Evolutionary conservation across 2,888 invertebrate genomes (phyloP), one percentile per base, ranked within the genome.

Genomic region (Hirtodrosophila duncani): DNA sequence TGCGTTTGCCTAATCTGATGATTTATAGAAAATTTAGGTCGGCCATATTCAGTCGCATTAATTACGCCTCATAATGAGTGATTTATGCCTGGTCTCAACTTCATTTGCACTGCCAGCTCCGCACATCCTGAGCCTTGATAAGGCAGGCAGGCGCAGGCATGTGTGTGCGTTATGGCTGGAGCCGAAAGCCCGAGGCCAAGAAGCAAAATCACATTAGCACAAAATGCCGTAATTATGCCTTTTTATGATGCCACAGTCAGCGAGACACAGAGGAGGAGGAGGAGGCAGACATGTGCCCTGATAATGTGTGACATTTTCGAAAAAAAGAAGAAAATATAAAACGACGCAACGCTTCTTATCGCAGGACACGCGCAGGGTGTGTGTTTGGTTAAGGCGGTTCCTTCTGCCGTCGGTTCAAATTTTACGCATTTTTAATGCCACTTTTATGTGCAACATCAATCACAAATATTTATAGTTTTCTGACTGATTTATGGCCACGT

Each of bases 31-130:
- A 83, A 84, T 85, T 83, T 84, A 84, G 86, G 85, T 85, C 85
- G 86, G 85, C 84, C n/a, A n/a, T n/a, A 86, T 85, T 83, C 72
- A 83, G 79, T 83, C 84, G 86, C 86, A 86, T 86, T 86, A 86
- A 86, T 86, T 86, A 86, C 84, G 85, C 84, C 86, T 86, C 85
- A 86, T 86, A 86, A 86, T 86, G 86, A 86, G 85, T 86, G 86
- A 86, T 86, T 86, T 86, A 86, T 86, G 85, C 79, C 81, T 55
- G 74, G 72, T 8, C 68, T 61, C 61, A 62, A 63, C 60, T 57
- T 24, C 30, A 44, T 45, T 43, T 33, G 31, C n/a, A 37, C 11
- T 33, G 33, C 51, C 20, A 24, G 23, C 37, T 31, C 36, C 30
- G 20, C 43, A 44, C 55, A 63, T 64, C 69, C 69, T 64, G 61